phyloP scores from a whole-genome alignment of 2,888 invertebrate genomes.

The Plebejus anna region DNA sequence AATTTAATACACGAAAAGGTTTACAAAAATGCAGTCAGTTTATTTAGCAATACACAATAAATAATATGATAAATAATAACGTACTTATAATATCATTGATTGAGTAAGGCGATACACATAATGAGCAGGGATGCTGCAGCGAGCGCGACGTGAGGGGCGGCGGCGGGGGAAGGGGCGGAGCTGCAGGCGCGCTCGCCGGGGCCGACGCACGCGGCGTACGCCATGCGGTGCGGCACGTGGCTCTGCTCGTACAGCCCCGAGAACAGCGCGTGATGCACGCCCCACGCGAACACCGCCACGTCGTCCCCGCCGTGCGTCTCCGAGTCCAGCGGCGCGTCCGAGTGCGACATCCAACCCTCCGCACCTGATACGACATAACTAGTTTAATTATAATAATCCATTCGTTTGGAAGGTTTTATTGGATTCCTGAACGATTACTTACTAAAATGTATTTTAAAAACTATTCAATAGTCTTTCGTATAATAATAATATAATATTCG shows the following conservation, averaged over 20 bases:
- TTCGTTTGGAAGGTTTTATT: too few species aligned
- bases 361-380: neutral
- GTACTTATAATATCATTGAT: neutral
- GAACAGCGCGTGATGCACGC: conserved; percentile 87
- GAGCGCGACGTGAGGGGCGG: conserved; percentile 25
- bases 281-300: conserved; percentile 85
- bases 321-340: neutral
- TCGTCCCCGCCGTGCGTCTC: conserved; percentile 85
- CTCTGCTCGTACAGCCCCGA: conserved; percentile 87
- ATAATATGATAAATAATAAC: neutral
- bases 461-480: too few species aligned
- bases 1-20: neutral
- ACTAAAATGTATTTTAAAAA: too few species aligned
- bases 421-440: too few species aligned
- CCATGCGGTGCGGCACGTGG: conserved; percentile 64
- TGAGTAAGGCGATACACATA: conserved; percentile 31
- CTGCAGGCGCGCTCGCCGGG: conserved; percentile 63
- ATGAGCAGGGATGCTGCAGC: conserved; percentile 14
- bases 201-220: conserved; percentile 80
- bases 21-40: neutral
- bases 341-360: neutral
- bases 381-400: too few species aligned
- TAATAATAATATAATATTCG: too few species aligned
- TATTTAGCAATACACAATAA: neutral
- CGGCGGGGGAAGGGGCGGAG: conserved; percentile 32